Base-by-base conservation (phyloP, 2,888 invertebrate genomes). In the Trachelus iudaicus region DNA sequence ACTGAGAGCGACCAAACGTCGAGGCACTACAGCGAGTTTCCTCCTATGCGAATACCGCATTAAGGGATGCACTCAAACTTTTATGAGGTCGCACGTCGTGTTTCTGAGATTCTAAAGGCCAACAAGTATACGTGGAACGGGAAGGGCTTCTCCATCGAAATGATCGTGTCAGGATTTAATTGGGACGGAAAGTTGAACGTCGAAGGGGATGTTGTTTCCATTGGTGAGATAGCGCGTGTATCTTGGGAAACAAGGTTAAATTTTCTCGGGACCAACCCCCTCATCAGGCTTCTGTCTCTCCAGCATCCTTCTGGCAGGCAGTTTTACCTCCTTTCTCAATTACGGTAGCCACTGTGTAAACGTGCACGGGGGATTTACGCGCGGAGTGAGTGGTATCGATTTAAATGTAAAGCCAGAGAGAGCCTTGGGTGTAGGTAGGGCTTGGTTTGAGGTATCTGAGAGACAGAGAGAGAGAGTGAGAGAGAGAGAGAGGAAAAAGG, bases 51-150 rank as follows among this genome's bases (percentile, higher is more conserved):
- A 82, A 83, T 80, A 79, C 80, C 77, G 79, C 80, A 83, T 85
- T 83, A 83, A 82, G 81, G 81, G 78, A 83, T 81, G 79, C 81
- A 79, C 80, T 84, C 82, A 84, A 86, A 86, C 81, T 84, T 85
- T 85, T 80, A 83, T 76, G 79, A 78, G n/a, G 75, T 31, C 34
- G 71, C 71, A 31, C 71, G 33, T 33, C 31, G 31, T 71, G 56
- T 9, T 23, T 23, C 56, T 9, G 56, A 56, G 56, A 56, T 56
- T 56, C 56, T 23, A 56, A 56, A 56, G 56, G 56, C 23, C 56
- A 56, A 56, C 56, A 56, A 56, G 56, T 56, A 56, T 23, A 23
- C 23, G 56, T 23, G 56, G 15, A 56, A 56, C 56, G 15, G 15
- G 56, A 56, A 56, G 23, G 56, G 56, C 23, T 56, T 56, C 56